A percentile compares a stretch with the other conserved stretches of the same genome.
Conservation (phyloP, 35 echinoderm and acorn worm species). For the Stichopus chloronotus region DNA sequence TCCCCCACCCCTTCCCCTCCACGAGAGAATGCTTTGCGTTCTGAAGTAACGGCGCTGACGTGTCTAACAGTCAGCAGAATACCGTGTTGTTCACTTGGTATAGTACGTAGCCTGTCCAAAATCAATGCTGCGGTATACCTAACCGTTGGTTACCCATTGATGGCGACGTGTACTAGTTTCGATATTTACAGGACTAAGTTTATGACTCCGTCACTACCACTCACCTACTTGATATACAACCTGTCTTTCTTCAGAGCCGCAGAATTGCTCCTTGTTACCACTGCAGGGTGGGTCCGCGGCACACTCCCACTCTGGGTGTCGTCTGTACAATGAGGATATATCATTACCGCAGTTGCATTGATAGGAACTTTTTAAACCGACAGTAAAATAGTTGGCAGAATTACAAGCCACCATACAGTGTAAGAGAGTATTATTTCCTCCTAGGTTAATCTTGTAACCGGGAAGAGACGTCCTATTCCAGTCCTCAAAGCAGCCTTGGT, state of each 20-base stretch:
- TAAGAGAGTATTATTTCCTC: neutral
- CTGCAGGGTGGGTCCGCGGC: neutral
- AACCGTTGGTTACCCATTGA: no score
- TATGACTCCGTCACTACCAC: neutral
- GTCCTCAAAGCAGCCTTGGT: constrained; percentile 2
- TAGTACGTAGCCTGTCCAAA: no score
- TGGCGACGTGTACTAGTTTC: no score
- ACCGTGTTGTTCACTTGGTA: no score
- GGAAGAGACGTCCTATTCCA: neutral
- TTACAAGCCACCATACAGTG: neutral
- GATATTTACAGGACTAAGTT: no score
- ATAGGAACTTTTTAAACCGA: neutral
- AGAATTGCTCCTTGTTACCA: neutral
- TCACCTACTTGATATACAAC: neutral
- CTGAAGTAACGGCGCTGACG: no score
- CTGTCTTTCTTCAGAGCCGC: neutral
- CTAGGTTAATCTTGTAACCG: neutral
- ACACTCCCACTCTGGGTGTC: neutral
- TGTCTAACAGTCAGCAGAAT: no score
- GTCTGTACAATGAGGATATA: neutral
- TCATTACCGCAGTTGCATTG: constrained; percentile 20
- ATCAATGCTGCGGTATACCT: no score
- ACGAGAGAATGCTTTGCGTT: no score
- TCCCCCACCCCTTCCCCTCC: no score
- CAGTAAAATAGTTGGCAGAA: neutral